Base-by-base conservation (phyloP, 2,888 invertebrate genomes). In the Dasypolia templi region DNA sequence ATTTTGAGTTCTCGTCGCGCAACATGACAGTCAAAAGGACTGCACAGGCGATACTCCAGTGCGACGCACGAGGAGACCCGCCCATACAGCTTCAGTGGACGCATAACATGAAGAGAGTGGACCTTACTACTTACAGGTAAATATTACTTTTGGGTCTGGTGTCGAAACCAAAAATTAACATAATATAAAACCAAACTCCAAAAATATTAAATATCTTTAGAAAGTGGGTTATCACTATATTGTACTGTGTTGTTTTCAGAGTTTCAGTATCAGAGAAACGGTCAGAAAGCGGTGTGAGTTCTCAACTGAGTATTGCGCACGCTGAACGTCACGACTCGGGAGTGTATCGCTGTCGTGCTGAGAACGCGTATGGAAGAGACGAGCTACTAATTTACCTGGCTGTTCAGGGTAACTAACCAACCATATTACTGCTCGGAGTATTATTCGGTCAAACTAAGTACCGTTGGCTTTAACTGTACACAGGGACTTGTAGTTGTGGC, bases 51-150 rank as follows among this genome's bases (percentile, higher is more conserved):
- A 97, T 97, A 14, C 95, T 99, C 77, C 96, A 97, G 83, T 99
- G 99, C 91, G 97, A 97, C 83, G 98, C 98, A 6, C 97, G 97
- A 78, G 98, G 98, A 0, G 98, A 99, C 92, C 97, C 97, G 79
- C 99, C 98, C 4, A 97, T 99, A 86, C 97, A 97, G 87, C 97
- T 98, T 78, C 97, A 97, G 72, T 99, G 99, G 98, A 97, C 97
- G 32, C 97, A 98, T 90, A 98, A 98, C 91, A 97, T 97, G 93
- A 97, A 97, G 75, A 95, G 97, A 75, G 95, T 98, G 39, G 98
- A 98, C 88, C 95, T 97, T 65, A 97, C 97, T 85, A 97, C 97
- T 79, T 98, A 97, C 91, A 93, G 97, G 93, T 97, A 70, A 72
- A 32, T 55, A 32, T n/a, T 9, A n/a, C 53, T 32, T 14, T 22